Percentiles rank a stretch among this genome's conserved stretches.
Evolutionary conservation across 2,797 vertebrate genomes (phyloP).

Genomic region (Sebastes paucispinis): DNA sequence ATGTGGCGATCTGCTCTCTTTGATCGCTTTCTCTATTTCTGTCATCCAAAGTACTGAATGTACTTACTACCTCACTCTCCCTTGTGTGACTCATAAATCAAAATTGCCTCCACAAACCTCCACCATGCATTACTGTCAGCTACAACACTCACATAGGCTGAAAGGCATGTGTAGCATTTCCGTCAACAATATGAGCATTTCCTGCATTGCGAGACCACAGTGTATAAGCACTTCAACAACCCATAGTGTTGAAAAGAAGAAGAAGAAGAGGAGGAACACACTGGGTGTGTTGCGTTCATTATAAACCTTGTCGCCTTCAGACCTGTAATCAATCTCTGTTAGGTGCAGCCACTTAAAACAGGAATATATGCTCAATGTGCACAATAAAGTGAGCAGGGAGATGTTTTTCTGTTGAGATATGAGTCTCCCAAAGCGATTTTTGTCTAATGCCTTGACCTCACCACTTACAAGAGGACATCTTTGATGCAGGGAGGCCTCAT

Average conservation of each 20-base stretch:
- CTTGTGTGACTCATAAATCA: slow-evolving; percentile 29
- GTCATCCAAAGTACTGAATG: background rate
- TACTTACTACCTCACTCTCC: slow-evolving; percentile 3
- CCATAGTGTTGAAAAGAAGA: background rate
- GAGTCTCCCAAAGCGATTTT: slow-evolving; percentile 16
- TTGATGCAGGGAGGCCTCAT: slow-evolving; percentile 35
- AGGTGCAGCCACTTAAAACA: slow-evolving; percentile 20
- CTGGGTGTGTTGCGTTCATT: background rate
- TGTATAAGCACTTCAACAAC: background rate
- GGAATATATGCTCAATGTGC: background rate
- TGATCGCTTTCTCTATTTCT: slow-evolving; percentile 25
- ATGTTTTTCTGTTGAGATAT: slow-evolving; percentile 20
- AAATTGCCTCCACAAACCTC: slow-evolving; percentile 16
- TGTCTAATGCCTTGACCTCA: slow-evolving; percentile 39
- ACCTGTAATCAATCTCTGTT: slow-evolving; percentile 3
- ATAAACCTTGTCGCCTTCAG: background rate
- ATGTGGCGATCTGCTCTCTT: slow-evolving; percentile 38
- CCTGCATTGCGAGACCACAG: slow-evolving; percentile 13
- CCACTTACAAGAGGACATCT: slow-evolving; percentile 35
- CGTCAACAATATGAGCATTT: slow-evolving; percentile 29
- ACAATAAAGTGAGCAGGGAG: slow-evolving; percentile 4
- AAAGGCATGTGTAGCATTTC: slow-evolving; percentile 13
- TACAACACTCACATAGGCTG: background rate
- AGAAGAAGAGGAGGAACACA: background rate
- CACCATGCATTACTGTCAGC: slow-evolving; percentile 3